Evolutionary conservation across 2,797 vertebrate species (phyloP).

Genomic region (Synaphobranchus kaupii): DNA sequence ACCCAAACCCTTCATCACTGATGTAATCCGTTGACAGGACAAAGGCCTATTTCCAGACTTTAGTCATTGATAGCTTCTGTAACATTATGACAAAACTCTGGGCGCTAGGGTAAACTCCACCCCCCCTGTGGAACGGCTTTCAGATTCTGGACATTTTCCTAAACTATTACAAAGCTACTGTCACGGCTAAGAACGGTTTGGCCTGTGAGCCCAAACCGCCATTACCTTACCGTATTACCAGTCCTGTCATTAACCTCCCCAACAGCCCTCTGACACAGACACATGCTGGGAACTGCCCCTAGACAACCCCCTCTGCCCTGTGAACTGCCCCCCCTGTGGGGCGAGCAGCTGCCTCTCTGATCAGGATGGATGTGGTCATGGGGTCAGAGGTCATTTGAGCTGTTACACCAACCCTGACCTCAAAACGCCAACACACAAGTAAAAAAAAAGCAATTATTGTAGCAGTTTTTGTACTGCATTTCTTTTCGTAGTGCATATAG

Average conservation of each 20-base stretch:
- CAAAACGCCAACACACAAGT: not conserved
- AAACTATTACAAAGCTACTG: not conserved
- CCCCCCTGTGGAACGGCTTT: not conserved
- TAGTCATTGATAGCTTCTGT: not conserved
- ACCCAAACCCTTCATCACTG: not conserved
- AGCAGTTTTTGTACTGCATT: not conserved
- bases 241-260: not conserved
- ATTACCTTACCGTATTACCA: not conserved
- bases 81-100: not conserved
- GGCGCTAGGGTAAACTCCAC: not conserved
- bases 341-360: not conserved
- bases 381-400: not conserved
- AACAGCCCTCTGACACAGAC: not conserved
- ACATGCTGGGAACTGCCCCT: conserved; percentile 6
- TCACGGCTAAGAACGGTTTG: not conserved
- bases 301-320: not conserved
- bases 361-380: not conserved
- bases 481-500: too few relatives aligned
- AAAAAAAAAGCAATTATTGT: not conserved
- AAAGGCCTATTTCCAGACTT: not conserved
- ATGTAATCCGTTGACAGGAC: not conserved
- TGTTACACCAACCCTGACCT: not conserved
- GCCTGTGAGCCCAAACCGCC: not conserved
- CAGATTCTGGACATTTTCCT: not conserved
- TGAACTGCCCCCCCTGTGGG: not conserved